Evolutionary conservation across 1,140 invertebrate genomes (phyloP), one percentile per base, ranked within the genome.

Genomic region (Theocolax elegans): DNA sequence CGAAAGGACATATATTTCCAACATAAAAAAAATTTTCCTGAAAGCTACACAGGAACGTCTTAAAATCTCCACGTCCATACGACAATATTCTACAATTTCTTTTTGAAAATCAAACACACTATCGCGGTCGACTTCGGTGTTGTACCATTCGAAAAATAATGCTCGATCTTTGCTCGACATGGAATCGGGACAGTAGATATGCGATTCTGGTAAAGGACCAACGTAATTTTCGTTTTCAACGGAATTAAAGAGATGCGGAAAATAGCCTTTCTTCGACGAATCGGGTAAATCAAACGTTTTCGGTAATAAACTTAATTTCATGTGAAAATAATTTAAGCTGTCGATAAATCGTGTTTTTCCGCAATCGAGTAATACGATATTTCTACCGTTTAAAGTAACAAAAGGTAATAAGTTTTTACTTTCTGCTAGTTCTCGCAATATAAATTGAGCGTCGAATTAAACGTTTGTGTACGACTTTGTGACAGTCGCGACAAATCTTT

Each of bases 181-280:
- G 0, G 63, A 67, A 51, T 73, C 67, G 23, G 73, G 72, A 1
- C 51, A 62, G 62, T 75, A 76, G 63, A 51, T 74, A 17, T 71
- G 31, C 21, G 31, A n/a, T 56, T 25, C 62, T 2, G 75, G 72
- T 8, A 76, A 38, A 2, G 46, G n/a, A 9, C 76, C 75, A 23
- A 73, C 48, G 51, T 79, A 79, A 73, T 75, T 60, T 46, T 59
- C n/a, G 69, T 79, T 78, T 53, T 68, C 69, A 7, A 44, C 27
- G n/a, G 12, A 75, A 48, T 80, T 79, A 46, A 80, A 79, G 7
- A 79, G 66, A 65, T 77, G 75, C 0, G 73, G 75, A 72, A 78
- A 79, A 65, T 46, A 74, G 3, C 74, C 72, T 58, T 76, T 80
- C 42, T 51, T 35, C 4, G 10, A 23, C 53, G 27, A 38, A 19